Percentiles rank a stretch among this genome's conserved stretches.
Conservation (phyloP, 1,140 invertebrate species). For the Parapsyche elsis region DNA sequence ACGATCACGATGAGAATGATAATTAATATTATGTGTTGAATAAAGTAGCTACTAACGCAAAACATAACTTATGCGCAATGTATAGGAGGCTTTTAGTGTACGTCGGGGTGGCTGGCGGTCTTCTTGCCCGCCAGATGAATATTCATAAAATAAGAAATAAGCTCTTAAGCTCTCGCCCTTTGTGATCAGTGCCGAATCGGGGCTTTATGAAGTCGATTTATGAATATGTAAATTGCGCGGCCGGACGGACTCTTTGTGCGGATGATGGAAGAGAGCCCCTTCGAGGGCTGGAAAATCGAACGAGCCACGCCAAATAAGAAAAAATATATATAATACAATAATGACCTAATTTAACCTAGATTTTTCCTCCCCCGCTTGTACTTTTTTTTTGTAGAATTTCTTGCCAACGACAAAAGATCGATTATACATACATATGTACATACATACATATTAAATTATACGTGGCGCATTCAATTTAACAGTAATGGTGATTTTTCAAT, state of each 20-base stretch:
- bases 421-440: neutral
- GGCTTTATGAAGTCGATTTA: conserved; percentile 50
- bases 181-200: conserved; percentile 47
- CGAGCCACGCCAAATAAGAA: neutral
- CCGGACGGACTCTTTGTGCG: conserved; percentile 34
- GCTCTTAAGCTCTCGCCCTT: conserved; percentile 48
- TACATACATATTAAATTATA: too few species aligned
- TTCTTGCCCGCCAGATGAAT: conserved; percentile 40
- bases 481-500: too few species aligned
- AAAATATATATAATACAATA: neutral
- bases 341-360: neutral
- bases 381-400: neutral
- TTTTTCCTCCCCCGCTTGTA: neutral
- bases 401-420: neutral
- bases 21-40: too few species aligned
- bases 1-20: too few species aligned
- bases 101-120: conserved; percentile 8
- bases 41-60: too few species aligned
- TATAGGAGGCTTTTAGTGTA: conserved; percentile 20
- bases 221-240: conserved; percentile 49
- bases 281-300: conserved; percentile 18
- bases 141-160: conserved; percentile 53
- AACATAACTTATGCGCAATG: too few species aligned
- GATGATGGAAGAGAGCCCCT: conserved; percentile 26
- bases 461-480: too few species aligned